These are phyloP conservation scores for Sminthopsis crassicaudata DNA, from an alignment of 2,113 vertebrate genomes.

Conservation along the genomic window DNA sequence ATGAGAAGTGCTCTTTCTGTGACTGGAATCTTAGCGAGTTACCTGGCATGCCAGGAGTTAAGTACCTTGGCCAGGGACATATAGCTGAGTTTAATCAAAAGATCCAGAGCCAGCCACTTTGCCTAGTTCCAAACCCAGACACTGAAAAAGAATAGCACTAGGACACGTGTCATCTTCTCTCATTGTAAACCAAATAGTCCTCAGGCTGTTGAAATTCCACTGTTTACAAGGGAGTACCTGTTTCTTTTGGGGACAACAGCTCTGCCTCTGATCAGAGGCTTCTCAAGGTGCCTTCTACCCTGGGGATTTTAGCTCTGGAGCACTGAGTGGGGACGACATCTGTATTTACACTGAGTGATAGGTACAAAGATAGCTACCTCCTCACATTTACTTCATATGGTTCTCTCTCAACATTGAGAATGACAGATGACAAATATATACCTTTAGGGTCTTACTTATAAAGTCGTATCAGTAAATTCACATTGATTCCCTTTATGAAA, in stretches of 20 bases:
- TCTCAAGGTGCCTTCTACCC: slow-evolving; percentile 7
- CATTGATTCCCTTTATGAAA: slow-evolving; percentile 45
- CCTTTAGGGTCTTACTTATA: slow-evolving; percentile 57
- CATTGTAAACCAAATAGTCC: slow-evolving; percentile 10
- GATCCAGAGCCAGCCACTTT: not conserved
- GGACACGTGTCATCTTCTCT: not conserved
- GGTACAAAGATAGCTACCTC: slow-evolving; percentile 51
- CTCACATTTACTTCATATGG: slow-evolving; percentile 39
- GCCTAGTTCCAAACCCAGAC: not conserved
- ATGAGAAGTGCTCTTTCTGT: not conserved
- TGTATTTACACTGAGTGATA: slow-evolving; percentile 57
- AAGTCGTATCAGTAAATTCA: slow-evolving; percentile 56
- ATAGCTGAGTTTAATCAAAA: not conserved
- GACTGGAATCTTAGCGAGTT: not conserved
- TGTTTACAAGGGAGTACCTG: not conserved
- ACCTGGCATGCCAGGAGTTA: not conserved
- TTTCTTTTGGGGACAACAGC: not conserved
- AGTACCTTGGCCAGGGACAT: not conserved
- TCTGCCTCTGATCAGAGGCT: slow-evolving; percentile 29
- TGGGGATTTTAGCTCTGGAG: slow-evolving; percentile 35
- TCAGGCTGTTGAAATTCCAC: not conserved
- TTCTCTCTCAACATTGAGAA: slow-evolving; percentile 50
- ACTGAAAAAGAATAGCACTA: not conserved
- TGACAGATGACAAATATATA: slow-evolving; percentile 66
- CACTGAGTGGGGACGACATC: slow-evolving; percentile 38